Base-by-base conservation (phyloP, 1,140 invertebrate species). In the Pemphigus obesinymphae region DNA sequence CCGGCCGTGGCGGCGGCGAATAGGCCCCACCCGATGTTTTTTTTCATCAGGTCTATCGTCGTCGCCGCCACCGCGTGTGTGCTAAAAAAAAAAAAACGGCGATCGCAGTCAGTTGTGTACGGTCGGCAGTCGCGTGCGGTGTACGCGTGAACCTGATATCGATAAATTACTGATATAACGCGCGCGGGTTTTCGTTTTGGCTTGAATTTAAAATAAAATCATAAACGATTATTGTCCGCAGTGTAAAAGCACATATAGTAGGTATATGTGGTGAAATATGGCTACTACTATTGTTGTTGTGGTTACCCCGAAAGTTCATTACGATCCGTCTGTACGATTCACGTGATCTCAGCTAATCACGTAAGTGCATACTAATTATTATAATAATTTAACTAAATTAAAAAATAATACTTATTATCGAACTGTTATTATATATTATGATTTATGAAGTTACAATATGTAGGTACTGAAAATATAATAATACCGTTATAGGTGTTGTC, bases 71-170 rank as follows among this genome's bases (percentile, higher is more conserved):
- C 72, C 72, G 72, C 72, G 72, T 75, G 70, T 50, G n/a, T 37
- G 73, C 50, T 76, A 34, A 53, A 53, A 53, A 53, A 75, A 61
- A 29, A 31, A 29, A 23, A 1, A 23, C 70, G 43, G 26, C 48
- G 8, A n/a, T 13, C 10, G 31, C 31, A 20, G 29, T 78, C 53
- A 58, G 75, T 78, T 8, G 3, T 40, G 50, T 55, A 58, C 53
- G 31, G n/a, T 55, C 29, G 75, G 7, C 55, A 53, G 75, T 53
- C 50, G 53, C n/a, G 75, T 58, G 50, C 48, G 75, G 75, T 78
- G 58, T 17, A 17, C 50, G 17, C n/a, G n/a, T n/a, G 7, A 7
- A 4, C 31, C 5, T 50, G 23, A 1, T 1, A 1, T 66, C 10
- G 10, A 31, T 8, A 34, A 7, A 10, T 34, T 31, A 34, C 8